Evolutionary conservation across 2,888 invertebrate genomes (phyloP).

Genomic region (Muschampia staudingeri): DNA sequence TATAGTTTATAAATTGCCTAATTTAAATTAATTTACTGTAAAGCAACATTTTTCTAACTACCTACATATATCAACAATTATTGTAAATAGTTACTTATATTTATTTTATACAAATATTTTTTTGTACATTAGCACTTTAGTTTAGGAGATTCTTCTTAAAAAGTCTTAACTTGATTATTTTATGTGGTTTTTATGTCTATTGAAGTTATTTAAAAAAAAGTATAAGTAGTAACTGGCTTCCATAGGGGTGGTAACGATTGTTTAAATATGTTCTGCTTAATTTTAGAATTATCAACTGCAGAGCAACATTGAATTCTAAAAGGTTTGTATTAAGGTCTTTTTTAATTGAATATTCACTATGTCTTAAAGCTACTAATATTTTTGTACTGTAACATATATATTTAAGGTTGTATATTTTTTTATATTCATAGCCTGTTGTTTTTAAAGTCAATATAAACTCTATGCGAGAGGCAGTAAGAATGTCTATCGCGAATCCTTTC

Average conservation of each 20-base stretch:
- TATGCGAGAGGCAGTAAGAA: neutral
- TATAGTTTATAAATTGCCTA: conserved; percentile 34
- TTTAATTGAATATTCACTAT: neutral
- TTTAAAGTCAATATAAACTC: conserved; percentile 5
- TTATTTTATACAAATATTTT: conserved; percentile 12
- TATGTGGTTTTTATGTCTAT: neutral
- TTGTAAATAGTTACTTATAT: conserved; percentile 29
- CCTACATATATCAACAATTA: conserved; percentile 10
- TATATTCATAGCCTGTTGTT: conserved; percentile 8
- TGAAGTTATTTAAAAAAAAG: conserved; percentile 21
- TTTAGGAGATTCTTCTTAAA: conserved; percentile 15
- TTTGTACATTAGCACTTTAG: conserved; percentile 27
- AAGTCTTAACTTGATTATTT: neutral
- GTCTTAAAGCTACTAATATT: neutral
- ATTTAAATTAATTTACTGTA: conserved; percentile 7
- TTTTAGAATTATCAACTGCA: conserved; percentile 1
- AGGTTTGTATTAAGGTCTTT: neutral
- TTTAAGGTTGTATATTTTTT: neutral
- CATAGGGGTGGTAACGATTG: neutral
- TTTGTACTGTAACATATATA: conserved; percentile 1
- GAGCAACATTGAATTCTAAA: neutral
- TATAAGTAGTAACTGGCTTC: conserved; percentile 25
- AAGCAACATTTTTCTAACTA: neutral
- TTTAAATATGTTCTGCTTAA: neutral
- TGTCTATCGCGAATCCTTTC: conserved; percentile 60